phyloP scores from a whole-genome alignment of 2,797 vertebrate genomes.

The Scomberomorus guttatus region DNA sequence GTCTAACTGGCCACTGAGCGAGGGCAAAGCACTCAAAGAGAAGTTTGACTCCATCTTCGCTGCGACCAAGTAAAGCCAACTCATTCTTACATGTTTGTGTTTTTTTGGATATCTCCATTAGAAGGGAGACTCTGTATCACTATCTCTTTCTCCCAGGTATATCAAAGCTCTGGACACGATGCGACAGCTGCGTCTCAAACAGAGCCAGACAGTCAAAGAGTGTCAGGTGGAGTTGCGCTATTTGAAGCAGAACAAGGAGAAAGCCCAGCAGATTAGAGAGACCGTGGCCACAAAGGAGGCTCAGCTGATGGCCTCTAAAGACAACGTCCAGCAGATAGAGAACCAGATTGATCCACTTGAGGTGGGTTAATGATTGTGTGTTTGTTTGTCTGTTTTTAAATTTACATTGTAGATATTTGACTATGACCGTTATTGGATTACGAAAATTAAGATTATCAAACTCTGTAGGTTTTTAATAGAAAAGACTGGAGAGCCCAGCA shows the following conservation, averaged over 20 bases:
- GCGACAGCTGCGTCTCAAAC: conserved; percentile 90
- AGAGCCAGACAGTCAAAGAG: conserved; percentile 87
- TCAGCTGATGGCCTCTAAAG: conserved; percentile 92
- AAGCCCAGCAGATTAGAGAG: conserved; percentile 92
- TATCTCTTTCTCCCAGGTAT: conserved; percentile 84
- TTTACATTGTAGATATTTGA: background rate
- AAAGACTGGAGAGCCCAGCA: background rate
- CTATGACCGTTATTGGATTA: background rate
- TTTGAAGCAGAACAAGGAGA: conserved; percentile 96
- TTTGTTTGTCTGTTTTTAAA: conserved; percentile 5
- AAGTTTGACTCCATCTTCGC: conserved; percentile 99
- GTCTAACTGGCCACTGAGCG: conserved; percentile 97
- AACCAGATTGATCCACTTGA: conserved; percentile 92
- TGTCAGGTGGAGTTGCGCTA: conserved; percentile 93
- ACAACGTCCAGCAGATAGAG: conserved; percentile 90
- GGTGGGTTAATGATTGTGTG: conserved; percentile 80
- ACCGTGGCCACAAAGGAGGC: conserved; percentile 89
- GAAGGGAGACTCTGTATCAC: background rate
- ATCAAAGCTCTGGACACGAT: conserved; percentile 97
- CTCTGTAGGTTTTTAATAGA: background rate
- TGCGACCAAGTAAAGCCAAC: conserved; percentile 92
- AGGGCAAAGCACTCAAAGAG: conserved; percentile 96
- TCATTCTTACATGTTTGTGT: background rate
- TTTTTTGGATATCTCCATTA: background rate
- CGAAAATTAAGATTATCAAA: too few species aligned